Evolutionary conservation across 2,888 invertebrate species (phyloP).

Genomic region (Choristoneura rosaceana): DNA sequence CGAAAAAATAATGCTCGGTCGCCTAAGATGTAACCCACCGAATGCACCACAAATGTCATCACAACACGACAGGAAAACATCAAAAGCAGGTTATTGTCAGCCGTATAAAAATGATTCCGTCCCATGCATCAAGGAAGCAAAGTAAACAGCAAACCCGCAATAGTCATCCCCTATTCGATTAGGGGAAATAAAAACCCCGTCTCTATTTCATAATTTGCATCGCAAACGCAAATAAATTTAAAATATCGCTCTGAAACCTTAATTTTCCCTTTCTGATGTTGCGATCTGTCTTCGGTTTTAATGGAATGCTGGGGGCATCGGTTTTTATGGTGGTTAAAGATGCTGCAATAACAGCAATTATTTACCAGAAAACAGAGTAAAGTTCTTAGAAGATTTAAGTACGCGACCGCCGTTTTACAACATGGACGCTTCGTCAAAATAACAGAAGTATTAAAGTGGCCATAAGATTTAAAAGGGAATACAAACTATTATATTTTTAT

Average conservation of each 20-base stretch:
- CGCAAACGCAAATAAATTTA: slow-evolving; percentile 44
- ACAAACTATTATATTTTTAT: no score
- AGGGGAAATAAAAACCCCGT: slow-evolving; percentile 34
- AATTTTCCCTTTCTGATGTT: slow-evolving; percentile 44
- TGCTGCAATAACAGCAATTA: slow-evolving; percentile 11
- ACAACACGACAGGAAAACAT: slow-evolving; percentile 10
- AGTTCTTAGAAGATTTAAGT: background rate
- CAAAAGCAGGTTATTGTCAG: slow-evolving; percentile 20
- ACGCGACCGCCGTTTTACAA: no score
- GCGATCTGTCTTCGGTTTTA: slow-evolving; percentile 41
- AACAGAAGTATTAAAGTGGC: no score
- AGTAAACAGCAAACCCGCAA: slow-evolving; percentile 29
- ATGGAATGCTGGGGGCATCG: slow-evolving; percentile 9
- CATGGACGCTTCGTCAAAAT: no score
- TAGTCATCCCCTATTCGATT: slow-evolving; percentile 43
- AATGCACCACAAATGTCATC: no score
- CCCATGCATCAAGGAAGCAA: slow-evolving; percentile 32
- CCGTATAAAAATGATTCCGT: slow-evolving; percentile 29
- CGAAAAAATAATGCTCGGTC: background rate
- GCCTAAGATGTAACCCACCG: no score
- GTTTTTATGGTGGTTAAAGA: slow-evolving; percentile 10
- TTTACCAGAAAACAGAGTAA: background rate
- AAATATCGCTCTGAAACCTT: slow-evolving; percentile 43
- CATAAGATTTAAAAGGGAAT: no score
- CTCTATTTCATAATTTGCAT: slow-evolving; percentile 47